Conservation (phyloP, 2,113 vertebrate species). For the human region DNA sequence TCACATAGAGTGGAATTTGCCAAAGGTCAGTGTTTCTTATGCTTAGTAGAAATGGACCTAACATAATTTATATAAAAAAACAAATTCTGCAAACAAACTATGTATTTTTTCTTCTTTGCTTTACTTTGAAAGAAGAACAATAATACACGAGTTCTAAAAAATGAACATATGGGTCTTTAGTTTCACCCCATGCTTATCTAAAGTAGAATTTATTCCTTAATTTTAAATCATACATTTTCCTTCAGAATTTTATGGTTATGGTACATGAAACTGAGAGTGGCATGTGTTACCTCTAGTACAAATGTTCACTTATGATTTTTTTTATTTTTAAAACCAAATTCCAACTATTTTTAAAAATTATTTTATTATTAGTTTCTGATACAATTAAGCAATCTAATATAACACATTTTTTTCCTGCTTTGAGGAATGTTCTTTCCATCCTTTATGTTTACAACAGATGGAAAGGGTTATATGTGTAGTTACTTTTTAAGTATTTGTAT, state of each 20-base stretch:
- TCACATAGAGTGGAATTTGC: background rate
- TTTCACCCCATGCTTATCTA: background rate
- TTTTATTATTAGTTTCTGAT: background rate
- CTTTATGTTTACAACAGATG: background rate
- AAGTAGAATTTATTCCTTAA: background rate
- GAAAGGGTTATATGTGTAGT: background rate
- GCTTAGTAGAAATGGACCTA: background rate
- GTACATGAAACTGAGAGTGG: background rate
- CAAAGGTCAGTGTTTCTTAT: background rate
- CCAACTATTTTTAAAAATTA: background rate
- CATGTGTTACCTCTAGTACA: background rate
- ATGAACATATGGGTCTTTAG: background rate
- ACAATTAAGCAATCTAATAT: background rate
- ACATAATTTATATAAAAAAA: background rate
- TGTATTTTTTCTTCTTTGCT: background rate
- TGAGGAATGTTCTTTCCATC: background rate
- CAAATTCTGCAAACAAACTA: background rate
- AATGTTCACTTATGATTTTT: background rate
- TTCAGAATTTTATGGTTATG: background rate
- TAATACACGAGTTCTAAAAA: background rate
- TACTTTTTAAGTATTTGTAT: constrained; percentile 8
- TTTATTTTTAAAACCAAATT: background rate
- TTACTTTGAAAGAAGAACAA: background rate
- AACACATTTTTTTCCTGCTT: background rate
- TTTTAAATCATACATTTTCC: background rate